A percentile compares a stretch with the other conserved stretches of the same genome.
Evolutionary conservation across 2,888 invertebrate genomes (phyloP).

Genomic region (Lydus trimaculatus): DNA sequence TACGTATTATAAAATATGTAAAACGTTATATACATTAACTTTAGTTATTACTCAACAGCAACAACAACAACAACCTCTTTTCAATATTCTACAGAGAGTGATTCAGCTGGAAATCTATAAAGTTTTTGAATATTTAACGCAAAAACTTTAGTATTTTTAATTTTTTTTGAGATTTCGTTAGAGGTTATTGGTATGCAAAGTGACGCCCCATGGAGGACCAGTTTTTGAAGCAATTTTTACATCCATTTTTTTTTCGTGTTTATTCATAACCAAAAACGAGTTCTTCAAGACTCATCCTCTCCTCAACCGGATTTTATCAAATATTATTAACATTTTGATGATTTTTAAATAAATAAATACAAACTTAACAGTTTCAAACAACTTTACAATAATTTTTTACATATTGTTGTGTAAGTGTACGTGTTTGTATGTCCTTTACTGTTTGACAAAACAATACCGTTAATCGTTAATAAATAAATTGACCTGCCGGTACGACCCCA

Average conservation of each 20-base stretch:
- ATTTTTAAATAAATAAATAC: constrained; percentile 2
- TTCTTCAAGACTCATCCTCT: not conserved
- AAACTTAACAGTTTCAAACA: not conserved
- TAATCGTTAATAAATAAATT: constrained; percentile 10
- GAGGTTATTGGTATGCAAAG: not conserved
- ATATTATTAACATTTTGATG: not conserved
- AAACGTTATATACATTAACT: not conserved
- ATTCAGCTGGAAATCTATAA: not conserved
- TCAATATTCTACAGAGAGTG: not conserved
- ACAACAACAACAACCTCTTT: not conserved
- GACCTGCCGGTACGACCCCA: constrained; percentile 1
- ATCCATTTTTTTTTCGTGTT: not conserved
- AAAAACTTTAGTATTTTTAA: not conserved
- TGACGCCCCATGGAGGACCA: not conserved
- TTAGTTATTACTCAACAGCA: not conserved
- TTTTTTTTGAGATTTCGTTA: not conserved
- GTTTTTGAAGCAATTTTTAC: not conserved
- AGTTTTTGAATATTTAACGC: not conserved
- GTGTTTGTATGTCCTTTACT: not conserved
- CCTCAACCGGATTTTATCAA: not conserved
- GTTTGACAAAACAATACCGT: constrained; percentile 4
- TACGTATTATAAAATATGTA: constrained; percentile 7
- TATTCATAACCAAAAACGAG: not conserved
- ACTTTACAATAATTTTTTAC: not conserved
- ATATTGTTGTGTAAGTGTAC: not conserved